Base-by-base conservation (phyloP, 1,140 invertebrate genomes). In the Diprion similis region DNA sequence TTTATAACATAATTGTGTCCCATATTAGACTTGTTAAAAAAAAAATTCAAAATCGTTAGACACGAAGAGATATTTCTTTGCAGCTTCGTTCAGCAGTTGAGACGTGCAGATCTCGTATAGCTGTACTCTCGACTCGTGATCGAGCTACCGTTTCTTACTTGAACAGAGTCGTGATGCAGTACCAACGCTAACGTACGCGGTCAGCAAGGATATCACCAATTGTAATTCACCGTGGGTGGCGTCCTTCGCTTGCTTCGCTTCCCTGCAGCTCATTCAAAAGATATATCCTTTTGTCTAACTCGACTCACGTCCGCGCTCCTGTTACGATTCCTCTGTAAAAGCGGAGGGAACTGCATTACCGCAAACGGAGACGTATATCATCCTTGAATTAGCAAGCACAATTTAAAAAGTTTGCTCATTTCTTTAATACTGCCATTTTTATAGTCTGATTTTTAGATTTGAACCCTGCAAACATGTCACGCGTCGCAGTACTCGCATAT, bases 181-280 rank as follows among this genome's bases (percentile, higher is more conserved):
- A 71, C 18, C 75, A 76, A 76, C 78, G 70, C 73, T 76, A 80
- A 76, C 76, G 79, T 71, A 77, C 78, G 77, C 75, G 68, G 66
- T 74, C 70, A 70, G 51, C 70, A 74, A 45, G 69, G 73, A 76
- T 73, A 65, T 81, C 75, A 71, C 77, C 78, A 81, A 80, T 82
- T 78, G 76, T 81, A 77, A 79, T 79, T 79, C 81, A 77, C 79
- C 76, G 78, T 82, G 82, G 82, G 82, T 82, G 80, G 82, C 70
- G 79, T 73, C 37, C 68, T 37, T 74, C 73, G 65, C 68, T 71
- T 73, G 17, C 68, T 37, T 74, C 73, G 65, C 68, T 71, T 73
- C 73, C 72, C 76, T 76, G 72, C 76, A 74, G 76, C 77, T 77
- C 75, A 71, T 77, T 75, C 78, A 71, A 72, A 74, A 73, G 68